Base-by-base conservation (phyloP, 2,888 invertebrate species). In the Chironomus riparius region DNA sequence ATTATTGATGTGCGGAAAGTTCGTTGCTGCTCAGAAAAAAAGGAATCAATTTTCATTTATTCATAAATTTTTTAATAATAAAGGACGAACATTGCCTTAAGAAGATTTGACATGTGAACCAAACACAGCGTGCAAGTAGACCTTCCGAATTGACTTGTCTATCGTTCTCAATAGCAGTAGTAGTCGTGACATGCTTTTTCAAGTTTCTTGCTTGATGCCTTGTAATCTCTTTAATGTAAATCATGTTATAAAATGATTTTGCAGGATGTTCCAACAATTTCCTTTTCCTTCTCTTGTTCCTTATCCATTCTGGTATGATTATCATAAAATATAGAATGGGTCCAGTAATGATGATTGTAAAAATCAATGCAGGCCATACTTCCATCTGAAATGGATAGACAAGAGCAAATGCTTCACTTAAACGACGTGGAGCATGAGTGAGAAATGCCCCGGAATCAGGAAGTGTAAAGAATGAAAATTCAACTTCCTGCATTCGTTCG, bases 371-470 rank as follows among this genome's bases (percentile, higher is more conserved):
- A 0, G 91, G 91, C 92, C 92, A 92, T 0, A 92, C 92, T 84
- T 91, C 87, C 87, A 88, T 89, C 77, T 88, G 88, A 80, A 92
- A 92, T 0, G 92, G 92, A 70, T 92, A 85, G 78, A 92, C 86
- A 21, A 92, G 86, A 10, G 91, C 92, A 18, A 92, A 80, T 0
- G 92, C 91, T 80, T 92, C 92, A 79, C 91, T 92, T 0, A 92
- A 83, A 77, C 87, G 87, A 0, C 89, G 88, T 0, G 92, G 92
- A 0, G 91, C 89, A 79, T 92, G 92, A 0, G 92, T 92, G 1
- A 91, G 86, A 80, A 92, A 92, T 0, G 92, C 91, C 0, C 91
- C 92, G 18, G 91, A 91, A 80, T 92, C 92, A 0, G 91, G 91
- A 56, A 92, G 83, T 0, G 92, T 92, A 76, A 91, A 85, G 80